Conservation (phyloP, 2,888 invertebrate genomes). For the Elegia similella region DNA sequence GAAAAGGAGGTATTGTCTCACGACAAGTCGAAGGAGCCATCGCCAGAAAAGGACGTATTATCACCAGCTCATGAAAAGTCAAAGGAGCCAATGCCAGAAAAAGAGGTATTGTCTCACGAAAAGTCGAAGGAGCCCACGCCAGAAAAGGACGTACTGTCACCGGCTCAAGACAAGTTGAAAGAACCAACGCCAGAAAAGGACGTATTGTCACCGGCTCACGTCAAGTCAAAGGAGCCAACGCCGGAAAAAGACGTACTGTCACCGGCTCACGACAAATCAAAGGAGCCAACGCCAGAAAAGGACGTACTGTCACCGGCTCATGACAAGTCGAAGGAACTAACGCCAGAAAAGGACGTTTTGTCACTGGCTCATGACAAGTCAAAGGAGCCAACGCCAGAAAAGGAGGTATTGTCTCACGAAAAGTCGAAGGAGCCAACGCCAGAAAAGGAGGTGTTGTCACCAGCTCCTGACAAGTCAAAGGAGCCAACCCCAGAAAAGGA, state of each 20-base stretch:
- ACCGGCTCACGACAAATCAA: background rate
- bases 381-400: background rate
- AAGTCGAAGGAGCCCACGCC: conserved; percentile 13
- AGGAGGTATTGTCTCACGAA: background rate
- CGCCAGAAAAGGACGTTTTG: background rate
- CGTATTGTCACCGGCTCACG: background rate
- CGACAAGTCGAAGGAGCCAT: background rate
- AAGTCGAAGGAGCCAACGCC: conserved; percentile 20
- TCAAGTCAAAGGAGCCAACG: conserved; percentile 16
- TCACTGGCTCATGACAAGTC: background rate
- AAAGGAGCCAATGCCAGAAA: conserved; percentile 10
- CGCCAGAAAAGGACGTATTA: background rate
- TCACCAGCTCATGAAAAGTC: background rate
- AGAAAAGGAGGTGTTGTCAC: background rate
- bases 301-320: background rate
- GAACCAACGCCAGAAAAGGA: conserved; percentile 9
- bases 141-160: conserved; percentile 2
- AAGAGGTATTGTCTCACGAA: background rate
- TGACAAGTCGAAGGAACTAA: background rate
- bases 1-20: background rate
- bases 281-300: background rate
- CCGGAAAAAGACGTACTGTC: background rate
- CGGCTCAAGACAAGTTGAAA: conserved; percentile 7
- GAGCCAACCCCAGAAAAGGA: conserved; percentile 6
- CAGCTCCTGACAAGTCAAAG: background rate